Base-by-base conservation (phyloP, 2,888 invertebrate genomes). In the Tyria jacobaeae region DNA sequence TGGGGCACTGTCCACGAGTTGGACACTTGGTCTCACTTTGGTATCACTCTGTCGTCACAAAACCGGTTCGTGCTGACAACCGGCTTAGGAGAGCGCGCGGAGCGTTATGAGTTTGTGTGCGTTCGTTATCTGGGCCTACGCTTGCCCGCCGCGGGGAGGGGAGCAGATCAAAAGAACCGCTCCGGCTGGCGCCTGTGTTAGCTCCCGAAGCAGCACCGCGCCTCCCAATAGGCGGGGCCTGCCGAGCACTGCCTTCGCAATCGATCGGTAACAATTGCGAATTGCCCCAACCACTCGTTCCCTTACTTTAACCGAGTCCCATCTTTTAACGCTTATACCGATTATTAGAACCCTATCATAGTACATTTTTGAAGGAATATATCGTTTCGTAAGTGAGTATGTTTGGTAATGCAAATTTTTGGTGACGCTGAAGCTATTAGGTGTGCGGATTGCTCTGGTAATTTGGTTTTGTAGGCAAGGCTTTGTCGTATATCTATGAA, bases 141-240 rank as follows among this genome's bases (percentile, higher is more conserved):
- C 88, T 79, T 86, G 90, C 87, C 82, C 75, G 79, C 69, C 63
- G 73, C 79, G 81, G 83, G 84, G 84, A 81, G 86, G 83, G 89
- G 86, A 83, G 76, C 60, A 83, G 72, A 88, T 92, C 91, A 94
- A 94, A 94, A 81, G 85, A 68, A 75, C 94, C 94, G 93, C 91
- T 75, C 64, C 78, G 79, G 73, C 81, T 86, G 88, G 89, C 91
- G 92, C 89, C 89, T 88, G 88, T 90, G 85, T 83, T 85, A 85
- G 92, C 94, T 94, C 89, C 92, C 90, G 91, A 85, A 87, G 91
- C 89, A 90, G 92, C 90, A 76, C 77, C 71, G 89, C 89, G 67
- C 93, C 94, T 89, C 94, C 94, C 89, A 90, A 72, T 72, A 86
- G 94, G 94, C 92, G 94, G 91, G 78, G 93, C 92, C 78, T 91